These are phyloP conservation scores for Brassicogethes aeneus DNA, from an alignment of 2,888 invertebrate genomes.

Conservation along the genomic window DNA sequence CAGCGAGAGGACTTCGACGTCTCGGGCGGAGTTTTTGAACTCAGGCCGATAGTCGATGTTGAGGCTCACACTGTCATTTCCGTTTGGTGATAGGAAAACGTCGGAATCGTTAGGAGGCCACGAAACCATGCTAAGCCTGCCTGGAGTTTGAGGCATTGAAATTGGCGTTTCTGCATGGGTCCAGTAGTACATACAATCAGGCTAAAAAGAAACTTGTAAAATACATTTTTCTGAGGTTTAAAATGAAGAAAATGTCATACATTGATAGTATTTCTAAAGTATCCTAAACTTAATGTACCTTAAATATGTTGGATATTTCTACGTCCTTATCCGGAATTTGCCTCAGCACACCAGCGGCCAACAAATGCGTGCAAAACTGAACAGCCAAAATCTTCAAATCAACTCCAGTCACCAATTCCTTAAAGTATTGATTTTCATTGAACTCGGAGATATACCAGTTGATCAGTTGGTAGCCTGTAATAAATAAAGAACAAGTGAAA, in stretches of 20 bases:
- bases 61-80: conserved; percentile 19
- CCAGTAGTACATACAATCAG: conserved; percentile 88
- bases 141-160: conserved; percentile 61
- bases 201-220: conserved; percentile 45
- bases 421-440: conserved; percentile 58
- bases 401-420: conserved; percentile 52
- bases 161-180: conserved; percentile 66
- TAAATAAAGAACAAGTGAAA: not conserved
- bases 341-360: conserved; percentile 77
- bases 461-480: conserved; percentile 79
- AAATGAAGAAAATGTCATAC: too few relatives aligned
- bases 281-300: conserved; percentile 46
- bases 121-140: conserved; percentile 59
- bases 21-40: conserved; percentile 31
- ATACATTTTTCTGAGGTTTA: too few relatives aligned
- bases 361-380: conserved; percentile 79
- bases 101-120: conserved; percentile 57
- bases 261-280: too few relatives aligned
- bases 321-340: conserved; percentile 70
- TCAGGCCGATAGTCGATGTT: conserved; percentile 7
- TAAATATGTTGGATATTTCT: conserved; percentile 56
- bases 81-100: conserved; percentile 20
- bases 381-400: conserved; percentile 69
- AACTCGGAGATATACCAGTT: conserved; percentile 81
- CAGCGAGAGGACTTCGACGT: conserved; percentile 33